These are phyloP conservation scores for Crypturellus undulatus DNA, from an alignment of 2,113 vertebrate genomes.

Conservation along the genomic window DNA sequence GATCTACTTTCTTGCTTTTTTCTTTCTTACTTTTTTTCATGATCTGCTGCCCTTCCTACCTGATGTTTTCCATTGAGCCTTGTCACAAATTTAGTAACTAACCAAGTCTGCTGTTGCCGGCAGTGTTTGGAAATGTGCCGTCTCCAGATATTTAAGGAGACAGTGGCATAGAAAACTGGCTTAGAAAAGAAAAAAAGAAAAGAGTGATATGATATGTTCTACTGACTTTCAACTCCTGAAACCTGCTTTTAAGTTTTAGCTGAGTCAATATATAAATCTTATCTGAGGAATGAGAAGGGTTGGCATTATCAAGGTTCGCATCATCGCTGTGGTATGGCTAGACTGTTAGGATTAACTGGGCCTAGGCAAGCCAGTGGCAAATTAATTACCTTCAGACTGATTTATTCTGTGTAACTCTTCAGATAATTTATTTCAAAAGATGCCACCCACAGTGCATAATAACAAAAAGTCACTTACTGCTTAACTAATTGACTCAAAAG, in stretches of 20 bases:
- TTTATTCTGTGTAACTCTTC: slow-evolving; percentile 22
- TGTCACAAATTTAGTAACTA: background rate
- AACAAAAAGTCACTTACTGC: background rate
- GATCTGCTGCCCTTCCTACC: background rate
- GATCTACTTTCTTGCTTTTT: background rate
- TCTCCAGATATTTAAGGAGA: background rate
- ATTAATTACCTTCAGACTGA: slow-evolving; percentile 4
- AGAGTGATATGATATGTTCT: background rate
- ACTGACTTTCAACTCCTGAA: slow-evolving; percentile 11
- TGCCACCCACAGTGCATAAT: background rate
- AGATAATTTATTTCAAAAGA: slow-evolving; percentile 28
- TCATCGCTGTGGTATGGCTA: background rate
- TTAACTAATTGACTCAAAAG: background rate
- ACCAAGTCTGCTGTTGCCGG: background rate
- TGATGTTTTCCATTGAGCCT: background rate
- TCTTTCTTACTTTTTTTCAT: no score
- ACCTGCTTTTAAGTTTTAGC: background rate
- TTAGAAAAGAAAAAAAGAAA: background rate
- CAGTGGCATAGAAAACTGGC: background rate
- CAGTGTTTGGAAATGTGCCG: background rate
- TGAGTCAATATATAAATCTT: slow-evolving; percentile 5
- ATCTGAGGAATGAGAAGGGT: background rate
- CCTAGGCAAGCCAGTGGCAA: slow-evolving; percentile 4
- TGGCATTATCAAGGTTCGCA: background rate
- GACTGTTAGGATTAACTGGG: background rate